Percentiles rank a stretch among this genome's conserved stretches.
Conservation (phyloP, 2,113 vertebrate species). For the Gambusia affinis region DNA sequence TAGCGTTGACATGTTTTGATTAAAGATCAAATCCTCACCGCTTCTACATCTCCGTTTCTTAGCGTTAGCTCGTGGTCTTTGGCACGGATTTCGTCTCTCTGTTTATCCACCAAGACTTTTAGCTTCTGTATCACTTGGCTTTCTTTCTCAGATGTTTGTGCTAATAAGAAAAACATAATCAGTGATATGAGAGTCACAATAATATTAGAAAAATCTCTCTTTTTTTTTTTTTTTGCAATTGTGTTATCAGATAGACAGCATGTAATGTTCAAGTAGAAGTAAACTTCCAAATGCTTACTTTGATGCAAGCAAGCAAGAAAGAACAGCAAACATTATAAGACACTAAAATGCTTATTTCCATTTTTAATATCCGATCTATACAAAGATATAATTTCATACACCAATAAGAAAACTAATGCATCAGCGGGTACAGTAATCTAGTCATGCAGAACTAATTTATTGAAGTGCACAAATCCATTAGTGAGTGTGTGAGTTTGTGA, state of each 20-base stretch:
- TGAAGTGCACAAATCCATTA: background rate
- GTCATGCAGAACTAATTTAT: conserved; percentile 8
- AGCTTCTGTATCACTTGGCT: conserved; percentile 88
- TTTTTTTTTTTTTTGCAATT: too few relatives aligned
- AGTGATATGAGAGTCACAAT: background rate
- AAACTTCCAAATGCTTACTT: too few relatives aligned
- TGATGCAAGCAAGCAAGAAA: background rate
- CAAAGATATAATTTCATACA: too few relatives aligned
- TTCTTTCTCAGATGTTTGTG: conserved; percentile 90
- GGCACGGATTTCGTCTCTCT: conserved; percentile 90
- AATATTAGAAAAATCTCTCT: background rate
- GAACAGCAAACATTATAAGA: background rate
- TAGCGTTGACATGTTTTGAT: background rate
- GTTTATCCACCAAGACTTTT: conserved; percentile 89
- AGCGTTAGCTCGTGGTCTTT: conserved; percentile 87
- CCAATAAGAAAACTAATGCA: too few relatives aligned
- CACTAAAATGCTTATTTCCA: background rate
- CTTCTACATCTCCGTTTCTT: conserved; percentile 89
- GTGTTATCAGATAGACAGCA: too few relatives aligned
- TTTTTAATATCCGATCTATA: too few relatives aligned
- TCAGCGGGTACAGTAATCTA: background rate
- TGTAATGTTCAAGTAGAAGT: too few relatives aligned
- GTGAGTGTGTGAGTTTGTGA: conserved; percentile 4
- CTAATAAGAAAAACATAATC: background rate
- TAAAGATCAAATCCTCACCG: conserved; percentile 76